Base-by-base conservation (phyloP, 2,797 vertebrate species). In the Thaleichthys pacificus region DNA sequence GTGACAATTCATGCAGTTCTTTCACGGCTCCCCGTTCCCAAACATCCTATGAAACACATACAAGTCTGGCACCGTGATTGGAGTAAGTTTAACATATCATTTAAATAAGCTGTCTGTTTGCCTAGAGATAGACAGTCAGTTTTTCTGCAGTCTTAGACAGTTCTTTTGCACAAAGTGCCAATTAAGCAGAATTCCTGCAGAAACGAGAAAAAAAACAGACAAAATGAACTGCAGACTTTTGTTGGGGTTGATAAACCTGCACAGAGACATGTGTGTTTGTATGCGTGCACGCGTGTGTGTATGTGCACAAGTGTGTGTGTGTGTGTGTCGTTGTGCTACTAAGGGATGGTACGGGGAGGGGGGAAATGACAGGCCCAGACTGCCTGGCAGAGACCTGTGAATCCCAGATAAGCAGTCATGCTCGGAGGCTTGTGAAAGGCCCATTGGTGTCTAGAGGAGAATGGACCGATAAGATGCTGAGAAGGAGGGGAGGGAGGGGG, bases 321-420 rank as follows among this genome's bases (percentile, higher is more conserved):
- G 30, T 79, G 42, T 66, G 66, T 75, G 73, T 74, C 19, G 42
- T 66, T 66, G 21, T 66, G 22, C 64, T 66, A 21, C 21, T 70
- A 57, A 61, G 21, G 32, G 81, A 81, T 82, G 86, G 89, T 89
- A 89, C 80, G 77, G 79, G 72, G 77, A 80, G 74, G 61, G 69
- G 74, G 81, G 79, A 32, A 72, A 77, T 89, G 88, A 90, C 85
- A 85, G 85, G 73, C 89, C 83, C 85, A 76, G 78, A 79, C 78
- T 79, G 85, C 80, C 82, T 89, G 56, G 84, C 86, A 71, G 82
- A 84, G 89, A 89, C 88, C 92, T 92, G 91, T 84, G 82, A 85
- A 85, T 78, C 80, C 77, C 83, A 57, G 92, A 94, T 93, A 93
- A 94, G 88, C 84, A 71, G 61, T 69, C 80, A 28, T 68, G 69